Conservation (phyloP, 2,113 vertebrate genomes). For the Bos javanicus region DNA sequence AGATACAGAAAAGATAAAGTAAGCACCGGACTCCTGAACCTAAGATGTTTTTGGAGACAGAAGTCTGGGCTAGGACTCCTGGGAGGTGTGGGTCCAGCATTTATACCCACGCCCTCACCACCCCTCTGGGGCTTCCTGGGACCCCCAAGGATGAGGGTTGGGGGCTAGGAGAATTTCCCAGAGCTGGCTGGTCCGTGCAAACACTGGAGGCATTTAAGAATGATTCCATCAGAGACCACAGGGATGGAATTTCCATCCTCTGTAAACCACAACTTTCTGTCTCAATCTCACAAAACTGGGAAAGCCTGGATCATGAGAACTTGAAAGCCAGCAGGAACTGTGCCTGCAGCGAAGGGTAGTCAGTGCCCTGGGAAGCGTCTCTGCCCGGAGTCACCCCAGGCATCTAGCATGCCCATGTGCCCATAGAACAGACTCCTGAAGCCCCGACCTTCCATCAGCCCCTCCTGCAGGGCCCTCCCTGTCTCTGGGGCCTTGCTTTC, state of each 20-base stretch:
- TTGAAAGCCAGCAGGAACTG: background rate
- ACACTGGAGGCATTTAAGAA: background rate
- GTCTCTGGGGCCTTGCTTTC: background rate
- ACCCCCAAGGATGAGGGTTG: too few relatives aligned
- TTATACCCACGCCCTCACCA: background rate
- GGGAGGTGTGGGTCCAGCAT: background rate
- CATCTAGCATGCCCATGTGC: background rate
- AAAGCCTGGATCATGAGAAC: background rate
- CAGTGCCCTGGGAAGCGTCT: background rate
- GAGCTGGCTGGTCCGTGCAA: background rate
- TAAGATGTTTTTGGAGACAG: background rate
- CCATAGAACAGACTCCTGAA: background rate
- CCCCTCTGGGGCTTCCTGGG: background rate
- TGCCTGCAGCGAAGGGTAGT: background rate
- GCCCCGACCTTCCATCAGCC: background rate
- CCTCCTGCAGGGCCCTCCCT: background rate
- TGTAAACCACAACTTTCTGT: background rate
- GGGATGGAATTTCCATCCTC: background rate
- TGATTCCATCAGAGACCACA: background rate
- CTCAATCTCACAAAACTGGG: background rate
- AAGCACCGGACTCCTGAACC: background rate
- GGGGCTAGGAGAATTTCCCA: background rate
- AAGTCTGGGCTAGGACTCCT: background rate
- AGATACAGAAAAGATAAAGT: background rate
- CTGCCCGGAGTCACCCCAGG: background rate